Conservation (phyloP, 2,113 vertebrate genomes). For the Eretmochelys imbricata region DNA sequence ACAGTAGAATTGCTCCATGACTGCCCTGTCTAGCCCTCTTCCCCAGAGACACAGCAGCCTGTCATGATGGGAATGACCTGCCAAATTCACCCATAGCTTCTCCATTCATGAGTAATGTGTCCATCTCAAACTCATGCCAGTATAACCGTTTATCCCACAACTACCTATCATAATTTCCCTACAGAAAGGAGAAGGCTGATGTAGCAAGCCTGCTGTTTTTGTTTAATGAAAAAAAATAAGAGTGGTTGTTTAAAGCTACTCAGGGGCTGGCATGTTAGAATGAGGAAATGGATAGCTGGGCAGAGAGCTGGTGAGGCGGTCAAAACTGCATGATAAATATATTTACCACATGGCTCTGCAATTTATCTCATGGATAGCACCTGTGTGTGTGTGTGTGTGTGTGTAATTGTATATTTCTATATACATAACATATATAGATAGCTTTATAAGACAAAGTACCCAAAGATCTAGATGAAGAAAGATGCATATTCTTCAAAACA, state of each 20-base stretch:
- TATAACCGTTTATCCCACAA: not conserved
- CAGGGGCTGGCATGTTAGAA: not conserved
- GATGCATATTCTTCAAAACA: not conserved
- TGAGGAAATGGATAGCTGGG: not conserved
- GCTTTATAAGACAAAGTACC: not conserved
- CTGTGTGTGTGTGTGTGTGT: not conserved
- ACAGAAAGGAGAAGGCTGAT: not conserved
- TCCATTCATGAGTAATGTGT: not conserved
- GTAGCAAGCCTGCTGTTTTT: not conserved
- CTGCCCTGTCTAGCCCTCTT: not conserved
- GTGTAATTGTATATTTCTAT: fast-evolving
- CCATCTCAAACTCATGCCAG: not conserved
- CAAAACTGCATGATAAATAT: constrained; percentile 1
- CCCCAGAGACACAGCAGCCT: not conserved
- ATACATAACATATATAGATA: not conserved
- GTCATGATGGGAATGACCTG: fast-evolving
- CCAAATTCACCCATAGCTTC: fast-evolving
- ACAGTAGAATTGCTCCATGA: not conserved
- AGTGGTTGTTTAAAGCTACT: not conserved
- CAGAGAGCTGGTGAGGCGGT: not conserved
- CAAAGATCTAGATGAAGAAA: not conserved
- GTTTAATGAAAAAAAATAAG: fast-evolving
- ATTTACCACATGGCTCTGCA: not conserved
- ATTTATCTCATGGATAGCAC: not conserved
- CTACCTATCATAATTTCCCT: not conserved